Conservation (phyloP, 2,113 vertebrate genomes). For the Oenanthe oenanthe region DNA sequence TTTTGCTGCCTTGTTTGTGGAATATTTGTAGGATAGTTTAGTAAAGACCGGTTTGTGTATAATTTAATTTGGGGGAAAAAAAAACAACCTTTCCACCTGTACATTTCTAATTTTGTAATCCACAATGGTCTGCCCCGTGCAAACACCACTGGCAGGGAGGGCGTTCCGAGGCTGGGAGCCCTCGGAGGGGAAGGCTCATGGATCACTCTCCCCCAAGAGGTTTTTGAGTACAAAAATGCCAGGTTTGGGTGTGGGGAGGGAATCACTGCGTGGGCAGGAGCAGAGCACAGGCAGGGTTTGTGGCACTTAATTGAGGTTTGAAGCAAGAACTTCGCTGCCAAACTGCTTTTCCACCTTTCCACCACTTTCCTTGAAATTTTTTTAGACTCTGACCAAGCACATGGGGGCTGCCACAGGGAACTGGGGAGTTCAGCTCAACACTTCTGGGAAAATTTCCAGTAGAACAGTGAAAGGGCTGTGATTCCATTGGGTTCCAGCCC, state of each 20-base stretch:
- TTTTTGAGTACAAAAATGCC: constrained; percentile 40
- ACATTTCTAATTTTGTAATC: constrained; percentile 55
- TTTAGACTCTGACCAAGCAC: not conserved
- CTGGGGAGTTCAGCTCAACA: not conserved
- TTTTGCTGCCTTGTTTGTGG: constrained; percentile 81
- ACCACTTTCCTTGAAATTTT: not conserved
- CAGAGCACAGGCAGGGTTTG: not conserved
- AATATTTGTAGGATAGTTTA: constrained; percentile 79
- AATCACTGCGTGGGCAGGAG: not conserved
- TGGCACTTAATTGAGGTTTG: not conserved
- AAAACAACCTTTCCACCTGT: constrained; percentile 34
- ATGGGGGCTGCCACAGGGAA: not conserved
- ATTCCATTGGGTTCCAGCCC: not conserved
- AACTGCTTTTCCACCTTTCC: not conserved
- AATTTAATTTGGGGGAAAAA: constrained; percentile 58
- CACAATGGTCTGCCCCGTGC: not conserved
- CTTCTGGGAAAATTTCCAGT: not conserved
- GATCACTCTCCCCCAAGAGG: not conserved
- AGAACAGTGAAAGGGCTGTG: not conserved
- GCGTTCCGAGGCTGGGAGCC: not conserved
- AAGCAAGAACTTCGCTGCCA: not conserved
- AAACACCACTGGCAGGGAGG: not conserved
- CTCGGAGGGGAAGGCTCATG: not conserved
- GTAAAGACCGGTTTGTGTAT: constrained; percentile 69
- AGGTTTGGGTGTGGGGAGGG: not conserved